A percentile compares a stretch with the other conserved stretches of the same genome.
Evolutionary conservation across 2,888 invertebrate genomes (phyloP).

Genomic region (Diaphora mendica): DNA sequence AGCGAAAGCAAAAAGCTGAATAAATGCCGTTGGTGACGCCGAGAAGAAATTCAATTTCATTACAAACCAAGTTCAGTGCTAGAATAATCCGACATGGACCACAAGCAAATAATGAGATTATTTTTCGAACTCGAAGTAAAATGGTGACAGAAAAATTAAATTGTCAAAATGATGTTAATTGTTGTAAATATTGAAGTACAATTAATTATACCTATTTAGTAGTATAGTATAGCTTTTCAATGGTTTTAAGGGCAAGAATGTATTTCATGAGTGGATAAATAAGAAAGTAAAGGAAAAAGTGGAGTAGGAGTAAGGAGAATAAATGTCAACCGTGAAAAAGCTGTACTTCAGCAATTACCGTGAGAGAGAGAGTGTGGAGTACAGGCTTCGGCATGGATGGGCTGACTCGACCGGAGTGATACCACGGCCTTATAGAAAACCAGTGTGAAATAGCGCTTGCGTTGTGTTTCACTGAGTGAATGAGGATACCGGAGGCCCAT

Average conservation of each 20-base stretch:
- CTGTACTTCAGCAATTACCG: too few relatives aligned
- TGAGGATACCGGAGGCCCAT: too few relatives aligned
- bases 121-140: constrained; percentile 23
- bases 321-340: background rate
- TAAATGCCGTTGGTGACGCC: constrained; percentile 69
- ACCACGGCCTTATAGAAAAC: too few relatives aligned
- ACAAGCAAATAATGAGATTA: constrained; percentile 52
- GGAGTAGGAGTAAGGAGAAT: background rate
- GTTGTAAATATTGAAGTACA: background rate
- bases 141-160: background rate
- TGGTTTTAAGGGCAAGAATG: background rate
- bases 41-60: constrained; percentile 80
- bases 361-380: too few relatives aligned
- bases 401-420: too few relatives aligned
- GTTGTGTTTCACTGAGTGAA: too few relatives aligned
- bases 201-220: background rate
- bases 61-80: constrained; percentile 62
- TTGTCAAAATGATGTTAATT: background rate
- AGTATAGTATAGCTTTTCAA: too few relatives aligned
- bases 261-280: background rate
- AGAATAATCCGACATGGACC: constrained; percentile 58
- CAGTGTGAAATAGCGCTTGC: too few relatives aligned
- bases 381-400: too few relatives aligned
- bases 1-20: constrained; percentile 79
- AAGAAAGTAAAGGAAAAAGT: too few relatives aligned